Evolutionary conservation across 2,797 vertebrate genomes (phyloP), one percentile per base, ranked within the genome.

Genomic region (Botia almorhae): DNA sequence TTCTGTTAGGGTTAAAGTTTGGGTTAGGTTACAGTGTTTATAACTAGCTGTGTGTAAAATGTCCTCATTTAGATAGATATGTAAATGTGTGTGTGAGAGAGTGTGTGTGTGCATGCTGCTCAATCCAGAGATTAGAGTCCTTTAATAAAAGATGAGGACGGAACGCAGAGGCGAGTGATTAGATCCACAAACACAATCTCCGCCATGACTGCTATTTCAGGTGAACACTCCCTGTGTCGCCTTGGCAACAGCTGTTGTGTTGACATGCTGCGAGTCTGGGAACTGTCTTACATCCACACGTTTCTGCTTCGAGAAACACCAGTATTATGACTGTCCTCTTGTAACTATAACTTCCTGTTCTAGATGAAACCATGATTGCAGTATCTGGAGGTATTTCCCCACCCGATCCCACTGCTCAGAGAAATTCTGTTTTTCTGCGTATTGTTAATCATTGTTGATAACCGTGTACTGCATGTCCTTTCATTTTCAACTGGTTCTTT

Each of bases 211-310:
- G 77, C 81, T 82, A 81, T 86, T 86, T 83, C 83, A 86, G 85
- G 85, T 84, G 85, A 86, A 84, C 76, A 67, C 80, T 81, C 82
- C 76, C 76, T 81, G 36, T 75, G 80, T 83, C 53, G 29, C 85
- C 81, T 68, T 84, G 81, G 83, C 81, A 84, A 84, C 85, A 64
- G 80, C 58, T 77, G 76, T 76, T 79, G 61, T 80, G 75, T 85
- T 80, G 53, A 80, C 58, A 70, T 82, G 70, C 79, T 65, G 46
- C 58, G 65, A 75, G 51, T 60, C 36, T 68, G 67, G 0, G 19
- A 29, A 16, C 29, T 46, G 4, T 33, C 61, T 46, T 19, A 46
- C 68, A 67, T 36, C 29, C 78, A 23, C 81, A 73, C 51, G 36
- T 10, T 3, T 60, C 33, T 73, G 51, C 51, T 21, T 56, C n/a